phyloP scores from a whole-genome alignment of 37 sponge, comb jelly and placozoan genomes.

The Agelas oroides region DNA sequence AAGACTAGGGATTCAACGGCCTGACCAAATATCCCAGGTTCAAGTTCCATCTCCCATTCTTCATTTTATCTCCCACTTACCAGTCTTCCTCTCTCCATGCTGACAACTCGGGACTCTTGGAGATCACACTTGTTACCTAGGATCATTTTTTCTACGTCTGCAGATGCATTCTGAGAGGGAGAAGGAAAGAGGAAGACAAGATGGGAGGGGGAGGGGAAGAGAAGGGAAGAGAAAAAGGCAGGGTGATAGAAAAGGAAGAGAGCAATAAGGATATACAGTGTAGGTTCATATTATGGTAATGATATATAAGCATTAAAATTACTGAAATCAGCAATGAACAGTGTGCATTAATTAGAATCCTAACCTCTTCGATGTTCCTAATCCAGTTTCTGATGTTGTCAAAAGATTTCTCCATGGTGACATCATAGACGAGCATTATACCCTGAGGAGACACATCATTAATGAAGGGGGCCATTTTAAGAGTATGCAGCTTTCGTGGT shows the following conservation, averaged over 20 bases:
- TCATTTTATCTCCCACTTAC: slow-evolving; percentile 28
- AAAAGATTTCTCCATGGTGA: slow-evolving; percentile 95
- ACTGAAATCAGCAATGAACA: background rate
- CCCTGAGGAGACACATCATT: slow-evolving; percentile 58
- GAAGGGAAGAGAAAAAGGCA: background rate
- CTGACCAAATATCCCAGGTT: background rate
- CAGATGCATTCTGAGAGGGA: slow-evolving; percentile 88
- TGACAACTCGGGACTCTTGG: slow-evolving; percentile 89
- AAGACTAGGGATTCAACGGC: background rate
- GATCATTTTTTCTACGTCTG: slow-evolving; percentile 99
- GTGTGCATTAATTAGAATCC: too few species aligned
- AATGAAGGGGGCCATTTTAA: background rate
- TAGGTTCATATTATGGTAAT: too few species aligned
- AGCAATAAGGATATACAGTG: too few species aligned
- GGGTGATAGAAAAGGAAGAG: too few species aligned
- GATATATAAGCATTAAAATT: background rate
- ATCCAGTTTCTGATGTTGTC: slow-evolving; percentile 99
- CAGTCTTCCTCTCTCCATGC: slow-evolving; percentile 91
- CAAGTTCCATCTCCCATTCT: background rate
- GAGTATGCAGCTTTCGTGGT: too few species aligned
- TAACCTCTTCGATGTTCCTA: slow-evolving; percentile 98
- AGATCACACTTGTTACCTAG: slow-evolving; percentile 98
- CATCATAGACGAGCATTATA: slow-evolving; percentile 99
- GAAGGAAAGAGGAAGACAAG: background rate
- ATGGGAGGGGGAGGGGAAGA: background rate